Conservation (phyloP, 2,113 vertebrate species). For the Vulpes vulpes region DNA sequence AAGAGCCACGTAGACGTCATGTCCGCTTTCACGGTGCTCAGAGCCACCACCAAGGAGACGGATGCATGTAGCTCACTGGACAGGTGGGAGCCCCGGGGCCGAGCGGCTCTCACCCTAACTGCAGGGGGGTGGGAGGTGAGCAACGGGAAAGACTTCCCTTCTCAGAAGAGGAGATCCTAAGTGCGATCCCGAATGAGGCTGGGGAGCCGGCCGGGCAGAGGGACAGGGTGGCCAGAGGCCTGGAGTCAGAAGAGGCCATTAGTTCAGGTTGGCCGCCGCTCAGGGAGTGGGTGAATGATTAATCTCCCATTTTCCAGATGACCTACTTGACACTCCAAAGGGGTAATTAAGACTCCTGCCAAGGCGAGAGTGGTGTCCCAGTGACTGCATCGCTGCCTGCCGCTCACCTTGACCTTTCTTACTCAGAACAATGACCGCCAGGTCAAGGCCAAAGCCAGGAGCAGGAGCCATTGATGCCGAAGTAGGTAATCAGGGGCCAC, state of each 20-base stretch:
- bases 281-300: background rate
- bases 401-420: background rate
- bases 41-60: background rate
- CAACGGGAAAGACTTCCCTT: background rate
- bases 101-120: background rate
- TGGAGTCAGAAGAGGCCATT: background rate
- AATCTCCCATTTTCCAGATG: background rate
- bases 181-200: background rate
- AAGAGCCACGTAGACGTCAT: background rate
- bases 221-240: background rate
- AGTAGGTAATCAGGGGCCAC: background rate
- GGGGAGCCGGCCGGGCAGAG: background rate
- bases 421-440: no score
- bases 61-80: background rate
- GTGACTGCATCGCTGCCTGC: no score
- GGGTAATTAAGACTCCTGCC: background rate
- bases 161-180: background rate
- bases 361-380: background rate
- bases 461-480: background rate
- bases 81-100: background rate
- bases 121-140: background rate
- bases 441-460: background rate
- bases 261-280: background rate
- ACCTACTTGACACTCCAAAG: background rate
- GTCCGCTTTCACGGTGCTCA: background rate